Evolutionary conservation across 2,113 vertebrate species (phyloP).

Genomic region (Diphyllodes magnificus): DNA sequence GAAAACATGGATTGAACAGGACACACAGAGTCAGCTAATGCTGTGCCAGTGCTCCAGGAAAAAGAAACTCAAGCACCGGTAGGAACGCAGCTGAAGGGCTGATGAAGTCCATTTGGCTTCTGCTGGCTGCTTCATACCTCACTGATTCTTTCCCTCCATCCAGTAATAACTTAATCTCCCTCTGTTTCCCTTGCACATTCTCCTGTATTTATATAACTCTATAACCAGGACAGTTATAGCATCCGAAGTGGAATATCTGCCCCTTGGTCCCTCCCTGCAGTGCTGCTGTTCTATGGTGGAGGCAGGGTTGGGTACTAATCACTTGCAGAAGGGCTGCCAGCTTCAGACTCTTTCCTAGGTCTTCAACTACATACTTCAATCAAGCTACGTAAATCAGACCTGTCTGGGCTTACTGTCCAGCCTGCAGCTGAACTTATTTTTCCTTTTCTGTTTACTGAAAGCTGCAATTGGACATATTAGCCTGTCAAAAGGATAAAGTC

Average conservation of each 20-base stretch:
- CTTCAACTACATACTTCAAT: not conserved
- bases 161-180: not conserved
- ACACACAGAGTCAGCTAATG: not conserved
- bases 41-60: not conserved
- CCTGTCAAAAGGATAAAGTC: not conserved
- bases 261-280: not conserved
- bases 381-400: not conserved
- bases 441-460: constrained; percentile 1
- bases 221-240: not conserved
- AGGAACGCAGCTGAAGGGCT: not conserved
- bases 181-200: not conserved
- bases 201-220: not conserved
- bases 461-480: not conserved
- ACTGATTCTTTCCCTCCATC: not conserved
- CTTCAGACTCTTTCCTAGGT: not conserved
- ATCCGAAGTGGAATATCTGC: not conserved
- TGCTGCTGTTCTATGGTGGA: not conserved
- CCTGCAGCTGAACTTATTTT: not conserved
- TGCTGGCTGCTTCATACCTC: not conserved
- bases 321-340: not conserved
- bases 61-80: not conserved
- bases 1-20: not conserved
- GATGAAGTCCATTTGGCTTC: not conserved
- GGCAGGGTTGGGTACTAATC: not conserved
- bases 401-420: not conserved